Evolutionary conservation across 1,140 invertebrate genomes (phyloP).

Genomic region (Eufriesea mexicana): DNA sequence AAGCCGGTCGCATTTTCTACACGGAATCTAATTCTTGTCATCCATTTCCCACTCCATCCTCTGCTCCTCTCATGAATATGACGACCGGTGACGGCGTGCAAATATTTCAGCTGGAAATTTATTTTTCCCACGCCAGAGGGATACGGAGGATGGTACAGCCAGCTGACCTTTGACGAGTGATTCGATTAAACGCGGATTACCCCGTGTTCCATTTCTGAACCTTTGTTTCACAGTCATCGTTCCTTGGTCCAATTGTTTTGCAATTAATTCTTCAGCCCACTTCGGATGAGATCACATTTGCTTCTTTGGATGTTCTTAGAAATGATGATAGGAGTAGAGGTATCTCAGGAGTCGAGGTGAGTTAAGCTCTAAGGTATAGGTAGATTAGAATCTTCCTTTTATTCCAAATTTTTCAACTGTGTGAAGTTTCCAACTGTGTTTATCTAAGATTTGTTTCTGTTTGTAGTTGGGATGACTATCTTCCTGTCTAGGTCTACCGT

Average conservation of each 20-base stretch:
- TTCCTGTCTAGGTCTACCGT: too few relatives aligned
- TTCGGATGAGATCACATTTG: neutral
- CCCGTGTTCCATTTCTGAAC: too few relatives aligned
- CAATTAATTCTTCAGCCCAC: neutral
- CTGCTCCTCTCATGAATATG: conserved; percentile 39
- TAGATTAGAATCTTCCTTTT: too few relatives aligned
- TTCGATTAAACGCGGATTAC: conserved; percentile 16
- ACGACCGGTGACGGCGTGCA: conserved; percentile 46
- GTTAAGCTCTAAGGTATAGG: too few relatives aligned
- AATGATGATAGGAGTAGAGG: too few relatives aligned
- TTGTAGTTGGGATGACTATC: too few relatives aligned
- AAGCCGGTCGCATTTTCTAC: conserved; percentile 64
- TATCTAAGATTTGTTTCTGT: too few relatives aligned
- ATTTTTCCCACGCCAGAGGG: neutral
- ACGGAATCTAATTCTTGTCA: conserved; percentile 69
- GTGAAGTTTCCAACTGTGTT: too few relatives aligned
- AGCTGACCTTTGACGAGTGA: conserved; percentile 5
- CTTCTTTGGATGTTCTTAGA: neutral
- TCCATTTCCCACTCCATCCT: conserved; percentile 47
- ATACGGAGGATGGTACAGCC: neutral
- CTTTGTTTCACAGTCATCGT: neutral
- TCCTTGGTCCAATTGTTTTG: neutral
- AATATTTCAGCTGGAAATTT: conserved; percentile 66
- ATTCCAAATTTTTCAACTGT: too few relatives aligned
- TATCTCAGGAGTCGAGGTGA: too few relatives aligned